phyloP scores from a whole-genome alignment of 2,888 invertebrate species.

The Phorcus lineatus region DNA sequence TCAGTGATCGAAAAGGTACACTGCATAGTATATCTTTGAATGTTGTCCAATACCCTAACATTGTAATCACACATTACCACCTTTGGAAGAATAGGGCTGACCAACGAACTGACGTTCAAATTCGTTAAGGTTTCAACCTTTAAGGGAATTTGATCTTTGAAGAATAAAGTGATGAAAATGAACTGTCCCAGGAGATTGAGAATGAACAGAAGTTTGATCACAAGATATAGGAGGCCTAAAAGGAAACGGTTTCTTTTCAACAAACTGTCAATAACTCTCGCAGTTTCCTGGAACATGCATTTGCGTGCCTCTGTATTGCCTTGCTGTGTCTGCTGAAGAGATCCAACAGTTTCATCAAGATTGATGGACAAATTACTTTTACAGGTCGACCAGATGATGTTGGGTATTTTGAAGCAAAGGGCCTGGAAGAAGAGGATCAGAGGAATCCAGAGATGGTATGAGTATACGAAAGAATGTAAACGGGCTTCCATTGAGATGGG shows the following conservation, averaged over 20 bases:
- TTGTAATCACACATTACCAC: not conserved
- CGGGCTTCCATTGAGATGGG: no score
- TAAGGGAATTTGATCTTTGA: not conserved
- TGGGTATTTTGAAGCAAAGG: not conserved
- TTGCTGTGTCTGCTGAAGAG: not conserved
- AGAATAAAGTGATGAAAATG: not conserved
- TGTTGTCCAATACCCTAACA: not conserved
- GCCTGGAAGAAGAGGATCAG: conserved; percentile 7
- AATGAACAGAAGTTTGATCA: not conserved
- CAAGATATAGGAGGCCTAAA: not conserved
- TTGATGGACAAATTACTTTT: not conserved
- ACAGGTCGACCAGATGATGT: not conserved
- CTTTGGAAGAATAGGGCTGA: not conserved
- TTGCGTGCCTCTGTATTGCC: no score
- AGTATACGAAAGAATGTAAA: not conserved
- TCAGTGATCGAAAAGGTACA: not conserved
- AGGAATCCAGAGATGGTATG: conserved; percentile 8
- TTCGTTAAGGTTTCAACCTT: not conserved
- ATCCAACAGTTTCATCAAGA: not conserved
- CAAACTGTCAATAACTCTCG: not conserved
- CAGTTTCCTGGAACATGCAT: not conserved
- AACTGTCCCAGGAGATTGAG: not conserved
- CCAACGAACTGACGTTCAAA: not conserved
- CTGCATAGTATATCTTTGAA: not conserved
- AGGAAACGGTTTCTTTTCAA: not conserved